These are phyloP conservation scores for Tachysurus fulvidraco DNA, from an alignment of 2,113 vertebrate species.

Conservation along the genomic window DNA sequence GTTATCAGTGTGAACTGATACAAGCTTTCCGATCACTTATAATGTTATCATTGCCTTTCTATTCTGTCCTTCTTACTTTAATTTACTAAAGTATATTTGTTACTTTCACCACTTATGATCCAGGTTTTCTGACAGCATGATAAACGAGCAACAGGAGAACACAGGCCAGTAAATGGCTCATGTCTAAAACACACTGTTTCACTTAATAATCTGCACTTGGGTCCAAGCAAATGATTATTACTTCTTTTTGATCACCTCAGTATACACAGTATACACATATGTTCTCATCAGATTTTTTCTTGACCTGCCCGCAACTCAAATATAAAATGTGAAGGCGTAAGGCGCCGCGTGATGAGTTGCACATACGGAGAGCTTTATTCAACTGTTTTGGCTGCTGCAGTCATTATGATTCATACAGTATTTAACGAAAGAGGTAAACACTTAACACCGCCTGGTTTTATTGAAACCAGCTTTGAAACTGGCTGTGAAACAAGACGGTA, in stretches of 20 bases:
- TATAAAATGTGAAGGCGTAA: background rate
- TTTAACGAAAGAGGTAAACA: constrained; percentile 60
- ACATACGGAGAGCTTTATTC: constrained; percentile 16
- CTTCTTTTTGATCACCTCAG: background rate
- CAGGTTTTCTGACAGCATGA: background rate
- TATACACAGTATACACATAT: background rate
- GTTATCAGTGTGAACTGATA: background rate
- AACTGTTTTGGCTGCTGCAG: constrained; percentile 26
- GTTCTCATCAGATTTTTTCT: background rate
- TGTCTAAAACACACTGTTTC: background rate
- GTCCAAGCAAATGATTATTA: background rate
- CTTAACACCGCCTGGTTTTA: constrained; percentile 66
- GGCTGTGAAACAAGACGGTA: constrained; percentile 71
- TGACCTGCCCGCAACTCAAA: background rate
- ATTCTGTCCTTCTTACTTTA: background rate
- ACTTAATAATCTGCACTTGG: background rate
- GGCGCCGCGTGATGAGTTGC: background rate
- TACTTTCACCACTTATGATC: background rate
- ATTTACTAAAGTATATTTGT: background rate
- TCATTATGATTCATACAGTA: constrained; percentile 66
- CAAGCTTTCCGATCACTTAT: background rate
- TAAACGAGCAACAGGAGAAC: background rate
- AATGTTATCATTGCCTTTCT: background rate
- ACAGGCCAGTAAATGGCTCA: background rate
- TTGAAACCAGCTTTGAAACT: constrained; percentile 71